Base-by-base conservation (phyloP, 2,888 invertebrate genomes). In the Phorcus lineatus region DNA sequence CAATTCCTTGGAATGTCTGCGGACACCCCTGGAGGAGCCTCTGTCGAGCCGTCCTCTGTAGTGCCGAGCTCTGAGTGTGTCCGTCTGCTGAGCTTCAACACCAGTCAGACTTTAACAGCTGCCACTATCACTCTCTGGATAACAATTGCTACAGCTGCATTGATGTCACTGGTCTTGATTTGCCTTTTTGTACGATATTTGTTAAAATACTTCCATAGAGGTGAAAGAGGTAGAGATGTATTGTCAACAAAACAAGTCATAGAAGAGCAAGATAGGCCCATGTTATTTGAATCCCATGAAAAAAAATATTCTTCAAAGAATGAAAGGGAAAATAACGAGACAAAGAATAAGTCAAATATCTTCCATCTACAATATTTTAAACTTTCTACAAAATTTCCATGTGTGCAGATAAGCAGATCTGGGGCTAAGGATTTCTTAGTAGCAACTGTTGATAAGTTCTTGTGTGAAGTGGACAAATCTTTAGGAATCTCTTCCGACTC, bases 391-490 rank as follows among this genome's bases (percentile, higher is more conserved):
- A 47, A 47, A 47, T 47, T 47, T 47, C 47, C 47, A 47, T 47
- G 47, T 47, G 47, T 28, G 19, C 17, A 67, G 17, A 17, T 74
- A 19, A 13, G 24, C 17, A 57, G 31, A 40, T 74, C 78, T 9
- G 77, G 78, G 31, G 28, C 74, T n/a, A 62, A 67, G 11, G 76
- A 75, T 13, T 85, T 90, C 76, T 81, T 90, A n/a, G 83, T 82
- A 55, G 77, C 80, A 31, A 88, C 88, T 2, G 78, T 83, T 28
- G 86, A 87, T 24, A 85, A 84, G 31, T 82, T 89, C 52, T 84
- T 86, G 74, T 79, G 82, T 36, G 86, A 89, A 78, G 83, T 90
- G n/a, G 90, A 90, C 78, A 85, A 82, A 75, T 74, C 84, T 36
- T 79, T 90, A n/a, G 82, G 78, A 28, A 75, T 75, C 6, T 75